Base-by-base conservation (phyloP, 2,888 invertebrate species). In the Clusia tigrina region DNA sequence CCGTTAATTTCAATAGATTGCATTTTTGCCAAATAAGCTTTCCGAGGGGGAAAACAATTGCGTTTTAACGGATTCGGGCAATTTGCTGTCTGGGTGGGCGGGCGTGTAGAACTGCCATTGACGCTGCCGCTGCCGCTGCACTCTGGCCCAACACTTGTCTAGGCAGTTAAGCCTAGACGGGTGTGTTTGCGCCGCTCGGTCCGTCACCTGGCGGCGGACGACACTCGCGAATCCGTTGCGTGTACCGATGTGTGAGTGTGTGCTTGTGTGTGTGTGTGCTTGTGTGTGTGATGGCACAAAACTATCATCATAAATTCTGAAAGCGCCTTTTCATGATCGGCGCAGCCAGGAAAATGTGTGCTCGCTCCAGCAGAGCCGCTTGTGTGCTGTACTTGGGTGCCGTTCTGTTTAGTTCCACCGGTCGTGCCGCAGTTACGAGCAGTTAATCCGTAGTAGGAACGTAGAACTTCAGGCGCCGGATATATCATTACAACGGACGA, bases 401-500 rank as follows among this genome's bases (percentile, higher is more conserved):
- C 15, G n/a, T 55, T 37, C 37, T 32, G 32, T 32, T 32, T 32
- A 32, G 32, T 32, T 32, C 12, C 6, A 9, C 6, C 12, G 32
- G 32, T 32, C 32, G 32, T 9, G n/a, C n/a, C n/a, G n/a, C n/a
- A n/a, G n/a, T n/a, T n/a, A n/a, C n/a, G n/a, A n/a, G n/a, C n/a
- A n/a, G n/a, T n/a, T n/a, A n/a, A n/a, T n/a, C n/a, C n/a, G 12
- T 32, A 32, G 6, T 6, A 32, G 32, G 32, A 32, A 32, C 10
- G n/a, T n/a, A n/a, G 42, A 42, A 42, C 42, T 15, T 3, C 3
- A 74, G 76, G 71, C 74, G 77, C 69, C 71, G 67, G 66, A 74
- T 76, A 71, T 65, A 76, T 70, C 70, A 68, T 76, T 74, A 77
- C 77, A 77, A 74, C 74, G 74, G 74, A 74, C 77, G n/a, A n/a